Conservation (phyloP, 1,140 invertebrate genomes). For the Rhopalosiphum padi region DNA sequence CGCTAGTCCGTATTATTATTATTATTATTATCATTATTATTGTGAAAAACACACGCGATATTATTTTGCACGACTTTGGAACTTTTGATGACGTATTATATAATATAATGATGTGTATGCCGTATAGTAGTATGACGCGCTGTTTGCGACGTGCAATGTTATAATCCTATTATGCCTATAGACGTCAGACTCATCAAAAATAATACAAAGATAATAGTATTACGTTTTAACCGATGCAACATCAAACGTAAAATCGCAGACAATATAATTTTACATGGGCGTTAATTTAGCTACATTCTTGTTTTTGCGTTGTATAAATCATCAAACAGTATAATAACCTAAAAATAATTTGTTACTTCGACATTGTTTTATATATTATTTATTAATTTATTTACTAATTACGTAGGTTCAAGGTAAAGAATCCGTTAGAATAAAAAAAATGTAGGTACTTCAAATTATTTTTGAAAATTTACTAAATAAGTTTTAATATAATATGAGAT, state of each 20-base stretch:
- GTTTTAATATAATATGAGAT: not conserved
- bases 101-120: not conserved
- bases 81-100: not conserved
- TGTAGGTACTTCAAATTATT: not conserved
- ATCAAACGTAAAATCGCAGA: not conserved
- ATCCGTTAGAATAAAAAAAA: too few species aligned
- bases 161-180: not conserved
- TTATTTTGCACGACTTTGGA: not conserved
- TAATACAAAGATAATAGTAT: not conserved
- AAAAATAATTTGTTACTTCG: not conserved
- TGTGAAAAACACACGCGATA: not conserved
- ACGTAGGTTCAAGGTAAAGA: too few species aligned
- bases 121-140: not conserved
- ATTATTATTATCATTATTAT: not conserved
- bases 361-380: not conserved
- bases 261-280: not conserved
- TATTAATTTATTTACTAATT: not conserved
- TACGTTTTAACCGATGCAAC: not conserved
- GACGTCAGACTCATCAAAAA: not conserved
- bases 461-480: not conserved
- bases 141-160: not conserved
- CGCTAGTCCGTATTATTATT: too few species aligned
- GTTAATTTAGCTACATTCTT: not conserved
- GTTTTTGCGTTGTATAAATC: not conserved
- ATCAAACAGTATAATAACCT: not conserved